Conservation (phyloP, 1,140 invertebrate species). For the Eciton burchellii region DNA sequence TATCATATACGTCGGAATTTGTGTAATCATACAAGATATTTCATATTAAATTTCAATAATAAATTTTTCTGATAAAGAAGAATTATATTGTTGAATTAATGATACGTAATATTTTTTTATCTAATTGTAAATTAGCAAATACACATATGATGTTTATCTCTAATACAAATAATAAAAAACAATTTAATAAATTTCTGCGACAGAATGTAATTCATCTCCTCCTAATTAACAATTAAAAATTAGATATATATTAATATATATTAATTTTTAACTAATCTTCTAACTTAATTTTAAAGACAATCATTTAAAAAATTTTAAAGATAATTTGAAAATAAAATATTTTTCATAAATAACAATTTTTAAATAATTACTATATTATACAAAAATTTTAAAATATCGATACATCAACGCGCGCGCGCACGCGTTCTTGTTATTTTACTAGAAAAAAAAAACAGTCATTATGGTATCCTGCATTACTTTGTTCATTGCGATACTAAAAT, state of each 20-base stretch:
- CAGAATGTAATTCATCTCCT: no score
- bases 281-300: not conserved
- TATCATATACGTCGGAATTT: conserved; percentile 48
- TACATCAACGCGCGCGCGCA: no score
- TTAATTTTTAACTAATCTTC: no score
- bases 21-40: conserved; percentile 13
- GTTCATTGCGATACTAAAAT: conserved; percentile 33
- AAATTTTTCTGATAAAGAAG: conserved; percentile 7
- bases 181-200: no score
- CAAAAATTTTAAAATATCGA: conserved; percentile 2
- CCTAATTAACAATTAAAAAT: no score
- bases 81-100: not conserved
- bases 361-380: conserved; percentile 18
- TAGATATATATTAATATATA: no score
- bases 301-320: conserved; percentile 1
- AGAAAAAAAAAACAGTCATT: not conserved
- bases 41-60: not conserved
- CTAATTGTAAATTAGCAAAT: no score
- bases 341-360: not conserved
- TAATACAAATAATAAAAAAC: no score
- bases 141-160: no score
- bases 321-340: not conserved
- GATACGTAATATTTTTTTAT: no score
- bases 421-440: not conserved
- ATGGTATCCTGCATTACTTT: conserved; percentile 5